A percentile compares a stretch with the other conserved stretches of the same genome.
Conservation (phyloP, 35 echinoderm and acorn worm genomes). For the Ptychodera flava region DNA sequence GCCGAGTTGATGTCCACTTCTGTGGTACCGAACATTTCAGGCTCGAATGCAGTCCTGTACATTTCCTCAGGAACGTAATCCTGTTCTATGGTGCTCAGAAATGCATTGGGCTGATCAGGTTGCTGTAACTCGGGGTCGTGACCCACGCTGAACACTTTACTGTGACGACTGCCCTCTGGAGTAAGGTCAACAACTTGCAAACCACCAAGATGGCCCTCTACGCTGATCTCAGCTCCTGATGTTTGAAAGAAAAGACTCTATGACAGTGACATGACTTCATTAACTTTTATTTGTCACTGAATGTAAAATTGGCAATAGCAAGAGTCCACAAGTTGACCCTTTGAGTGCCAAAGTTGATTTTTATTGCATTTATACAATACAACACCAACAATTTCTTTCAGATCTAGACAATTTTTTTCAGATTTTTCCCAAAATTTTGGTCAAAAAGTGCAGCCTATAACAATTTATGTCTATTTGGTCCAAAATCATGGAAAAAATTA, state of each 20-base stretch:
- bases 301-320: too few relatives aligned
- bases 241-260: background rate
- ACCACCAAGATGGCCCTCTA: constrained; percentile 84
- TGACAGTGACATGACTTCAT: too few relatives aligned
- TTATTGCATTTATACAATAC: too few relatives aligned
- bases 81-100: background rate
- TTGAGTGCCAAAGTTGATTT: too few relatives aligned
- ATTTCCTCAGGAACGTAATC: constrained; percentile 21
- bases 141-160: constrained; percentile 86
- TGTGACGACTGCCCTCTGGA: constrained; percentile 68
- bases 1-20: constrained; percentile 14
- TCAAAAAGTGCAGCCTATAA: too few relatives aligned
- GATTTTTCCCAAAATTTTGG: too few relatives aligned
- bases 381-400: too few relatives aligned
- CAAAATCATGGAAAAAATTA: too few relatives aligned
- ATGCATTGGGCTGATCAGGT: background rate
- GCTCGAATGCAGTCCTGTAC: constrained; percentile 35
- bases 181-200: constrained; percentile 87
- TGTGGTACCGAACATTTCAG: background rate
- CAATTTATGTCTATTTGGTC: too few relatives aligned
- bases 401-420: too few relatives aligned
- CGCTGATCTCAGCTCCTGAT: constrained; percentile 39
- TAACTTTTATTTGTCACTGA: too few relatives aligned
- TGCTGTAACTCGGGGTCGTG: constrained; percentile 64
- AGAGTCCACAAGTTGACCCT: too few relatives aligned